Conservation (phyloP, 2,113 vertebrate genomes). For the Hydropotes inermis region DNA sequence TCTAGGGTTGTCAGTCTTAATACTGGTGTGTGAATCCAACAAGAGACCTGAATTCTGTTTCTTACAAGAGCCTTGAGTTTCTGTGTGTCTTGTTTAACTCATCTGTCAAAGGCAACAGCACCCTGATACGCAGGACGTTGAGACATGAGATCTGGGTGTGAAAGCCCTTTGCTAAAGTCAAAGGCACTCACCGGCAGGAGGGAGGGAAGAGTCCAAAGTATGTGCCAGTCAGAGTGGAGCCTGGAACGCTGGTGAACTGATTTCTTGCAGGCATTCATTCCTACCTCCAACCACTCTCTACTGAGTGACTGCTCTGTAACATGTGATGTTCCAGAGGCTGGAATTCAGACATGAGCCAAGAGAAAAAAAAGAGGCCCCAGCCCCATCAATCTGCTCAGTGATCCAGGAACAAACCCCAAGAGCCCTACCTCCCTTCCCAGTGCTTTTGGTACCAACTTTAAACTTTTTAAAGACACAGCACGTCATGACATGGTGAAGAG, state of each 20-base stretch:
- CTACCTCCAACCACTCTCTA: neutral
- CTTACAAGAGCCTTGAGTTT: neutral
- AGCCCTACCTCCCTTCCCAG: neutral
- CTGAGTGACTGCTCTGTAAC: neutral
- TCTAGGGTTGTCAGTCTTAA: neutral
- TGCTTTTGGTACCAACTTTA: neutral
- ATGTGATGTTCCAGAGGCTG: neutral
- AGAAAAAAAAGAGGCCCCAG: neutral
- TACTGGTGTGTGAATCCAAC: neutral
- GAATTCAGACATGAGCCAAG: neutral
- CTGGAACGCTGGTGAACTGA: neutral
- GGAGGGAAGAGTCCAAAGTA: neutral
- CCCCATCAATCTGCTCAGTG: neutral
- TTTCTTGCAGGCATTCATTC: neutral
- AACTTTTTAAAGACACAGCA: neutral
- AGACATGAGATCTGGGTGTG: neutral
- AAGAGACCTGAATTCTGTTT: neutral
- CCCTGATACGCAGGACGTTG: neutral
- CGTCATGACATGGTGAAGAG: neutral
- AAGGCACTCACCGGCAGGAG: neutral
- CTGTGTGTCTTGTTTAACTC: neutral
- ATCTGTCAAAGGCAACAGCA: neutral
- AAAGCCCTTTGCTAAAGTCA: neutral
- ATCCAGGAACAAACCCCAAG: neutral
- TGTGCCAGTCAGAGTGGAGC: neutral